phyloP scores from a whole-genome alignment of 2,113 vertebrate species.

The Labeo rohita region DNA sequence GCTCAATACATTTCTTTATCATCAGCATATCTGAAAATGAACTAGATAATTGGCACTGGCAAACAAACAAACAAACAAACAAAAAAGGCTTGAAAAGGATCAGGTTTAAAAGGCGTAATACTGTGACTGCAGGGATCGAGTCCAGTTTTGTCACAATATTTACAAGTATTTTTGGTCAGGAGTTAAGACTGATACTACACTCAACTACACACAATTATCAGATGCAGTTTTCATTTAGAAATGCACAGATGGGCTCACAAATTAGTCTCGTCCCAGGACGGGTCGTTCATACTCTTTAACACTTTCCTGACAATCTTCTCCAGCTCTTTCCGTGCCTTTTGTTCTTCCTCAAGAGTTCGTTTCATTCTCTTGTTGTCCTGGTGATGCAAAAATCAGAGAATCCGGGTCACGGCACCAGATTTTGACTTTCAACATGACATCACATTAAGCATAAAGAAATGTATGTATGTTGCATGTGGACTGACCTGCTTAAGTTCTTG shows the following conservation, averaged over 20 bases:
- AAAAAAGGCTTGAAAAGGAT: constrained; percentile 16
- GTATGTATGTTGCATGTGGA: background rate
- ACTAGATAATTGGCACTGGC: constrained; percentile 52
- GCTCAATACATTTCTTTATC: background rate
- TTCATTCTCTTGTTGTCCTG: constrained; percentile 99
- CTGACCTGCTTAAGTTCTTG: constrained; percentile 94
- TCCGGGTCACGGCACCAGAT: constrained; percentile 34
- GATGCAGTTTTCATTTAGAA: background rate
- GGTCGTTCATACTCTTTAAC: constrained; percentile 93
- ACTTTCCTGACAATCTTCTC: constrained; percentile 92
- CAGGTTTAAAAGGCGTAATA: constrained; percentile 17
- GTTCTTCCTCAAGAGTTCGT: constrained; percentile 94
- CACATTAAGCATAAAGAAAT: background rate
- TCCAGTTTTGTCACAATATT: constrained; percentile 31
- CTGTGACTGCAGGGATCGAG: background rate
- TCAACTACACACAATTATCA: background rate
- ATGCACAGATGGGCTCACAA: constrained; percentile 74
- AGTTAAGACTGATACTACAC: constrained; percentile 13
- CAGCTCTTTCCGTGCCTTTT: constrained; percentile 92
- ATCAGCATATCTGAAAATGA: constrained; percentile 32
- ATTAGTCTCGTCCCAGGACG: constrained; percentile 96
- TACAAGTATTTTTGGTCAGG: constrained; percentile 49
- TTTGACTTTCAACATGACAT: background rate
- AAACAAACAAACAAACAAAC: background rate
- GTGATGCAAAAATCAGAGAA: constrained; percentile 11